Evolutionary conservation across 2,888 invertebrate species (phyloP).

Genomic region (Acleris emargana): DNA sequence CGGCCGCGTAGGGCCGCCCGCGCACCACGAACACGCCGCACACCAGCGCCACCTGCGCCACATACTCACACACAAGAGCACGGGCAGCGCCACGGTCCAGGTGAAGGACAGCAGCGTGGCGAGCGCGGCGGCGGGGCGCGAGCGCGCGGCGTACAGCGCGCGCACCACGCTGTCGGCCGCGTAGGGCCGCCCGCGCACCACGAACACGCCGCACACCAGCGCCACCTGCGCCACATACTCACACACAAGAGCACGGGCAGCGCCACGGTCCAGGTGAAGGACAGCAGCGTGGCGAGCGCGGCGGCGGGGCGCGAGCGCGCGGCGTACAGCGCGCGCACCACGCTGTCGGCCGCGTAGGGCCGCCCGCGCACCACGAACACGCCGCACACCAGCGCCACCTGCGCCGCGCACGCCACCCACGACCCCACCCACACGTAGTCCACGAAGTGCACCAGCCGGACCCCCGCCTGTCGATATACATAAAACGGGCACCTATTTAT

Average conservation of each 20-base stretch:
- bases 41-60: too few relatives aligned
- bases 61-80: conserved; percentile 90
- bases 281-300: conserved; percentile 87
- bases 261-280: conserved; percentile 95
- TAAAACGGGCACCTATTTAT: too few relatives aligned
- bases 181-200: too few relatives aligned
- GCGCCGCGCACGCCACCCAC: conserved; percentile 94
- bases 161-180: too few relatives aligned
- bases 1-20: too few relatives aligned
- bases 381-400: conserved; percentile 90
- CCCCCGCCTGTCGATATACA: conserved; percentile 85
- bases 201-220: too few relatives aligned
- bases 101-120: conserved; percentile 90
- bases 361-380: conserved; percentile 94
- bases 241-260: conserved; percentile 92
- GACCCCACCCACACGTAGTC: conserved; percentile 93
- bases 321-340: conserved; percentile 77
- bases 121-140: too few relatives aligned
- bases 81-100: conserved; percentile 94
- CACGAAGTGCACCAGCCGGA: conserved; percentile 91
- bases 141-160: too few relatives aligned
- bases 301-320: conserved; percentile 65
- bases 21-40: too few relatives aligned
- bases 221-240: too few relatives aligned
- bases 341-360: conserved; percentile 91